Percentiles rank a stretch among this genome's conserved stretches.
Evolutionary conservation across 2,113 vertebrate species (phyloP).

Genomic region (Holacanthus passer): DNA sequence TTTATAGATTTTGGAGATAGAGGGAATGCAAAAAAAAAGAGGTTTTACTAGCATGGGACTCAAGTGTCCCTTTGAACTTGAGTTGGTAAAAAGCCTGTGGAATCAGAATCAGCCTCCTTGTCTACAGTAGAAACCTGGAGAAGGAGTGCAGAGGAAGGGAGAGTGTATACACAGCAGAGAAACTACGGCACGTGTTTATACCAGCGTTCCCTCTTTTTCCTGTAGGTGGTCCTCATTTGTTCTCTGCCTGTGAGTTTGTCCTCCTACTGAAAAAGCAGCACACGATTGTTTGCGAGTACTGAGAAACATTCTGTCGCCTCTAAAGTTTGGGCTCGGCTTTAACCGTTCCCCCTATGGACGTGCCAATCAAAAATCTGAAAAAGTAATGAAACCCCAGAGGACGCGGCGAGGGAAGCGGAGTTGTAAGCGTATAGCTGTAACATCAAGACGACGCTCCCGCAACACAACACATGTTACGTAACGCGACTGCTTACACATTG

Average conservation of each 20-base stretch:
- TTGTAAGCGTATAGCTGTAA: slow-evolving; percentile 31
- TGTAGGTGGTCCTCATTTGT: slow-evolving; percentile 73
- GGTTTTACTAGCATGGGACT: slow-evolving; percentile 54
- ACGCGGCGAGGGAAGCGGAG: slow-evolving; percentile 25
- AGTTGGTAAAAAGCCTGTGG: slow-evolving; percentile 58
- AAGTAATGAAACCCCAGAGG: slow-evolving; percentile 63
- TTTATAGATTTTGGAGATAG: slow-evolving; percentile 63
- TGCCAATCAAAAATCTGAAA: slow-evolving; percentile 62
- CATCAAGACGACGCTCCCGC: slow-evolving; percentile 58
- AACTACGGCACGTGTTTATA: slow-evolving; percentile 62
- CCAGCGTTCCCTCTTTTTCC: slow-evolving; percentile 51
- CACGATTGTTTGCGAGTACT: slow-evolving; percentile 58
- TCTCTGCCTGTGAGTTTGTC: slow-evolving; percentile 62
- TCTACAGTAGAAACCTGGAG: slow-evolving; percentile 50
- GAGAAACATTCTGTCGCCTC: slow-evolving; percentile 59
- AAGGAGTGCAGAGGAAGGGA: slow-evolving; percentile 24
- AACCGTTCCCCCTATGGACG: slow-evolving; percentile 52
- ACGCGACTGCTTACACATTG: slow-evolving; percentile 34
- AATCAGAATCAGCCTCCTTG: slow-evolving; percentile 35
- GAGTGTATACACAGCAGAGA: slow-evolving; percentile 53
- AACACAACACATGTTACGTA: slow-evolving; percentile 49
- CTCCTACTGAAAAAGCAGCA: slow-evolving; percentile 60
- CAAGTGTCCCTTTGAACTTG: slow-evolving; percentile 66
- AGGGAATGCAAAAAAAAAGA: slow-evolving; percentile 40
- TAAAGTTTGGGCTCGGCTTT: slow-evolving; percentile 59